These are phyloP conservation scores for Antennarius maculatus DNA, from an alignment of 2,797 vertebrate genomes.

Conservation along the genomic window DNA sequence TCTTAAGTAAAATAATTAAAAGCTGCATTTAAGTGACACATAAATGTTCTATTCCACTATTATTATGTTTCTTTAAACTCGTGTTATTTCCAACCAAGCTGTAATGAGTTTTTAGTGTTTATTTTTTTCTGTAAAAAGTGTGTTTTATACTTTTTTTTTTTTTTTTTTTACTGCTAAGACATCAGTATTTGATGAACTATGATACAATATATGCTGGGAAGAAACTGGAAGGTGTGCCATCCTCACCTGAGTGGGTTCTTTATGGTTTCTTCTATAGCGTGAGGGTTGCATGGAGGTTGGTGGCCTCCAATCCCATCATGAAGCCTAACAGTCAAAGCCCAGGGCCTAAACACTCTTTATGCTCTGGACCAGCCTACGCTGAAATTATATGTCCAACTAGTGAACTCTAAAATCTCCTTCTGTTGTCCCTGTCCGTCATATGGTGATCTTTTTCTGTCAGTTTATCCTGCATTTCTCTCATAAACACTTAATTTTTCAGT, in stretches of 20 bases:
- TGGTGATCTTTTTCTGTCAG: too few species aligned
- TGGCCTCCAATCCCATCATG: constrained; percentile 36
- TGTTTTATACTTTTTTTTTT: constrained; percentile 38
- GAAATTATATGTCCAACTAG: constrained; percentile 41
- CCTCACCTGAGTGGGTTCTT: neutral
- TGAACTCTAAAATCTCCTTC: constrained; percentile 18
- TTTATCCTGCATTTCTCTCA: too few species aligned
- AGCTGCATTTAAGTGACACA: too few species aligned
- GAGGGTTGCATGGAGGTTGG: neutral
- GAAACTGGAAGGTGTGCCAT: constrained; percentile 9
- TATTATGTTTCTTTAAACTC: too few species aligned
- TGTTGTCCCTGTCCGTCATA: too few species aligned
- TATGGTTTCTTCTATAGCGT: constrained; percentile 5
- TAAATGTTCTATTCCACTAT: too few species aligned
- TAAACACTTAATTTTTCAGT: too few species aligned
- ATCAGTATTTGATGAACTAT: constrained; percentile 27
- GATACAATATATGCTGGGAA: neutral
- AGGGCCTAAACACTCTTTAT: neutral
- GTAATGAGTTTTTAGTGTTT: constrained; percentile 6
- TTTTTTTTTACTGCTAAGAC: constrained; percentile 14
- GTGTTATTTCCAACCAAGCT: too few species aligned
- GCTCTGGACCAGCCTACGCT: constrained; percentile 23
- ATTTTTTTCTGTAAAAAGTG: constrained; percentile 8
- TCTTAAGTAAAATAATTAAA: too few species aligned
- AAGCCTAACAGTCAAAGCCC: constrained; percentile 28